A percentile compares a stretch with the other conserved stretches of the same genome.
These are phyloP conservation scores for Wasmannia auropunctata DNA, from an alignment of 1,140 invertebrate species.

Conservation along the genomic window DNA sequence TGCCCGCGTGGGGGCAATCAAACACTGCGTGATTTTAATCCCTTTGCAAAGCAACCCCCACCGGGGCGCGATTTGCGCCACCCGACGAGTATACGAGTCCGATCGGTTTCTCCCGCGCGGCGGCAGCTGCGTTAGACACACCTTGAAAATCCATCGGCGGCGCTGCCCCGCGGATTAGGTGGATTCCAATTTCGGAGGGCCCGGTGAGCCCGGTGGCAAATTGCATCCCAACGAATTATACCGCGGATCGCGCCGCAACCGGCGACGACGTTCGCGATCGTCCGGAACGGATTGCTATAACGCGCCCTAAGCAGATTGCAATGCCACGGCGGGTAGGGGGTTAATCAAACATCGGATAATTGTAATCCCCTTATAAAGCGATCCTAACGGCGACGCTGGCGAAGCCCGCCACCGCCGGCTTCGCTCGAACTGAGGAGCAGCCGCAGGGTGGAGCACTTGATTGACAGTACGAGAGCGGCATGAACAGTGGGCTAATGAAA, in stretches of 20 bases:
- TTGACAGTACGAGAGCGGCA: conserved; percentile 81
- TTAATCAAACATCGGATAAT: conserved; percentile 80
- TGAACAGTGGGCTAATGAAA: conserved; percentile 84
- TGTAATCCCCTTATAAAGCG: conserved; percentile 80
- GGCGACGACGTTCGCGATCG: conserved; percentile 1
- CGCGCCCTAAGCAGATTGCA: conserved; percentile 56
- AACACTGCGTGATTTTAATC: conserved; percentile 80
- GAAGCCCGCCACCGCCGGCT: conserved; percentile 26
- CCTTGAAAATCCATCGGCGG: conserved; percentile 50
- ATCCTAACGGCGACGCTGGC: conserved; percentile 66
- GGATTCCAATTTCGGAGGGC: conserved; percentile 48
- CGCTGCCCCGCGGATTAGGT: conserved; percentile 32
- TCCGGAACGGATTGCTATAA: not conserved
- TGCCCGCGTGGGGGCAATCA: conserved; percentile 65
- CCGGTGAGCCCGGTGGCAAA: conserved; percentile 51
- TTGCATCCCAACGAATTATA: conserved; percentile 57
- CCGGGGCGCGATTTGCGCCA: not conserved
- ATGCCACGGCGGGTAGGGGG: not conserved
- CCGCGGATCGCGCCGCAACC: conserved; percentile 41
- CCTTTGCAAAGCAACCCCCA: conserved; percentile 74
- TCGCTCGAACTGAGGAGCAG: conserved; percentile 68
- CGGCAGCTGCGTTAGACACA: conserved; percentile 47
- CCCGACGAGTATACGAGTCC: not conserved
- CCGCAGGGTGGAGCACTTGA: conserved; percentile 79
- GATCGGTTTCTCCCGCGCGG: conserved; percentile 24